Evolutionary conservation across 2,113 vertebrate species (phyloP).

Genomic region (Odobenus rosmarus): DNA sequence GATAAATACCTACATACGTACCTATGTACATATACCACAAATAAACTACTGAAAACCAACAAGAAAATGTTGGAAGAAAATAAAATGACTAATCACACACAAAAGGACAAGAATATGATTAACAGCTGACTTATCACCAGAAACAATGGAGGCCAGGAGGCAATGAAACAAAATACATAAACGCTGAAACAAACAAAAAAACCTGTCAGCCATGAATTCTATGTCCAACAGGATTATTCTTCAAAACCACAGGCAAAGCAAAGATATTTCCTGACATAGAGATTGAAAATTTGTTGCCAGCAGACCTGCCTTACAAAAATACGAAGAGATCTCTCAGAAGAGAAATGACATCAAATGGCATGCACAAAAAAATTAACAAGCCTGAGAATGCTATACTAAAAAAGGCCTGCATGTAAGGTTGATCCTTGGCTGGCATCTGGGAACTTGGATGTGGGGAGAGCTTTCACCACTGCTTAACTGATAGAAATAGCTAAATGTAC

Average conservation of each 20-base stretch:
- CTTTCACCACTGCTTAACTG: neutral
- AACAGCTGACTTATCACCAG: neutral
- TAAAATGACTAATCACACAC: neutral
- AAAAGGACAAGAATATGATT: neutral
- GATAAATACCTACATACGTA: neutral
- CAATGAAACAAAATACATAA: neutral
- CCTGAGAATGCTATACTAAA: neutral
- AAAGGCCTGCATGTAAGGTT: neutral
- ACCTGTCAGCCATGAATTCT: neutral
- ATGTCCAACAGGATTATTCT: neutral
- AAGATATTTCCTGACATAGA: neutral
- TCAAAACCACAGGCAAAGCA: neutral
- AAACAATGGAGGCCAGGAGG: neutral
- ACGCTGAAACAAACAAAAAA: neutral
- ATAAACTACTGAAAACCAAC: neutral
- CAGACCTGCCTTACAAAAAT: neutral
- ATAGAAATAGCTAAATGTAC: neutral
- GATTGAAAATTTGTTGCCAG: neutral
- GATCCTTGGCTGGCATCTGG: neutral
- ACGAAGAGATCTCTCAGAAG: neutral
- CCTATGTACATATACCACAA: neutral
- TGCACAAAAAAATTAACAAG: neutral
- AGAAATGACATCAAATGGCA: neutral
- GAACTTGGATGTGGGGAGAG: neutral
- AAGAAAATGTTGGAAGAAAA: neutral